A percentile compares a stretch with the other conserved stretches of the same genome.
Evolutionary conservation across 53 echinoderm and acorn worm species (phyloP).

Genomic region (Holothuria scabra): DNA sequence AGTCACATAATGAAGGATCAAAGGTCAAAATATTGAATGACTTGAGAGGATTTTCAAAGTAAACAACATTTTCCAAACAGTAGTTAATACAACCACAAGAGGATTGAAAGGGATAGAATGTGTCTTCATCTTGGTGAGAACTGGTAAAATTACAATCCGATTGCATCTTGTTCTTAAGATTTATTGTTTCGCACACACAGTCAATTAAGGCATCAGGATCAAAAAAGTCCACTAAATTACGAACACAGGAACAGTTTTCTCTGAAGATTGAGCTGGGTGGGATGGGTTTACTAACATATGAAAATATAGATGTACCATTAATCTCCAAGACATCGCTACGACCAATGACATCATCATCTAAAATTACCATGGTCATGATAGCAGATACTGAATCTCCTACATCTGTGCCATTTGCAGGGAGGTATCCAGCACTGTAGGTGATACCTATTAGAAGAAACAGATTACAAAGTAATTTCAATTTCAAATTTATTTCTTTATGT

Average conservation of each 20-base stretch:
- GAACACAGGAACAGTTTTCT: constrained; percentile 78
- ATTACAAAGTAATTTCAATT: too few species aligned
- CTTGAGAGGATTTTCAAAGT: constrained; percentile 62
- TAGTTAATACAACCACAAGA: constrained; percentile 75
- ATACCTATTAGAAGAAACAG: constrained; percentile 48
- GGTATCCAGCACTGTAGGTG: constrained; percentile 58
- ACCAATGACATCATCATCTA: constrained; percentile 56
- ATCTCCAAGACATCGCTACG: constrained; percentile 57
- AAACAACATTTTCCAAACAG: constrained; percentile 56
- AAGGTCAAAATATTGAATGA: constrained; percentile 53
- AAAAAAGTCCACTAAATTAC: constrained; percentile 40
- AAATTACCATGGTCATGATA: constrained; percentile 67
- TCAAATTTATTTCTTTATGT: too few species aligned
- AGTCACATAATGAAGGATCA: constrained; percentile 53
- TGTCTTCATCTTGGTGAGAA: constrained; percentile 45
- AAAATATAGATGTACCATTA: constrained; percentile 71
- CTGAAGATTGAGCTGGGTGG: constrained; percentile 61
- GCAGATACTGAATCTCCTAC: constrained; percentile 62
- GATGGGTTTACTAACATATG: constrained; percentile 61
- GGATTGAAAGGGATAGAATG: not conserved
- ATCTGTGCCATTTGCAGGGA: constrained; percentile 62
- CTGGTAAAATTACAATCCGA: constrained; percentile 70
- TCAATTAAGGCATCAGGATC: constrained; percentile 28
- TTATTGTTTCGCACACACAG: constrained; percentile 63
- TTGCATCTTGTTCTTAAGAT: constrained; percentile 44